Evolutionary conservation across 2,888 invertebrate genomes (phyloP), one percentile per base, ranked within the genome.

Genomic region (Branchinecta sandiegonensis): DNA sequence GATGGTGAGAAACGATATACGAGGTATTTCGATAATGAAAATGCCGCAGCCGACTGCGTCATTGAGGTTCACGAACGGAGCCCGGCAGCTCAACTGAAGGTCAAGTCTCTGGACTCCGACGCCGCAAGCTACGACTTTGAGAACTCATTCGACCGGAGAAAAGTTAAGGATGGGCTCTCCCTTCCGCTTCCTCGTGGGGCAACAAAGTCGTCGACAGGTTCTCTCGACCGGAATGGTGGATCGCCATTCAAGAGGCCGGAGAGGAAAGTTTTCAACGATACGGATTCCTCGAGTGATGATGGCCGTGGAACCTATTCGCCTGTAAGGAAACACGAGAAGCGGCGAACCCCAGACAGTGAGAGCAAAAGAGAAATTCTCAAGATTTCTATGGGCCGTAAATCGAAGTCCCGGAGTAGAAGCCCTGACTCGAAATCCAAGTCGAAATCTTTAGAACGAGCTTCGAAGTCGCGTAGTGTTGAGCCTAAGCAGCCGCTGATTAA

Each of bases 351-450:
- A n/a, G 50, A 48, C 47, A 56, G 50, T 67, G 67, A 50, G 50
- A 67, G 67, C 23, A 67, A 67, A 66, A 68, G 23, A 37, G 65
- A 46, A 66, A 66, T 23, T 12, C 63, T 56, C 8, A 56, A 56
- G 23, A 56, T 56, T 56, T 56, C 63, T 11, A 56, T 10, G 63
- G 63, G 63, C 8, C 63, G 63, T 17, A 56, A 56, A 56, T 56
- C 64, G 46, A 71, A 71, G 56, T 71, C 74, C 75, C 46, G 78
- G 77, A 67, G 69, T 68, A 46, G 80, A 70, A 79, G 74, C 69
- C 73, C 73, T 13, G 71, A 23, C 17, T 71, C 47, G 71, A 13
- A 68, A 70, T 48, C 50, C n/a, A 46, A 47, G 63, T 50, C 67
- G 23, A 64, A 17, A 37, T 17, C 10, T 67, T 13, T 23, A 67